Conservation (phyloP, 2,888 invertebrate genomes). For the Neoscelio sp. region DNA sequence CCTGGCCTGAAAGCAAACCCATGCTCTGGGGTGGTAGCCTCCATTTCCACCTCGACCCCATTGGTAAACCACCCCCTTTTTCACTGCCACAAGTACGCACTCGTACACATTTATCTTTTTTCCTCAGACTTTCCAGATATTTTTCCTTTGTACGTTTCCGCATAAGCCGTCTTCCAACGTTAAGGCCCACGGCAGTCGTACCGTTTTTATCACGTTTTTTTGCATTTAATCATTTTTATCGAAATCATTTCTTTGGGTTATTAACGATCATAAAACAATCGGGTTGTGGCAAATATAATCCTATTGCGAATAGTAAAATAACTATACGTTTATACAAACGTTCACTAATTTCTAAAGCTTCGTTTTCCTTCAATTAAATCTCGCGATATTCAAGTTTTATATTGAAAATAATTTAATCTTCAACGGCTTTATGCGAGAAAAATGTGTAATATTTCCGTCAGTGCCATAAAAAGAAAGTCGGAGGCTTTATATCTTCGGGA, state of each 20-base stretch:
- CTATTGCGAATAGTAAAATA: no score
- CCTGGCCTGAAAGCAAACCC: conserved; percentile 76
- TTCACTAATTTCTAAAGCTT: no score
- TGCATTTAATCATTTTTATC: neutral
- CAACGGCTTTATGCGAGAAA: neutral
- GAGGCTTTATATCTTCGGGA: conserved; percentile 9
- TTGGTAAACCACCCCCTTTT: conserved; percentile 61
- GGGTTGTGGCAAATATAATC: no score
- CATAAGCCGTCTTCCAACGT: conserved; percentile 12
- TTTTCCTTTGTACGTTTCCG: conserved; percentile 31
- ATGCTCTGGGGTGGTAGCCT: conserved; percentile 72
- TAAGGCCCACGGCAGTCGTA: neutral
- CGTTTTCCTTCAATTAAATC: no score
- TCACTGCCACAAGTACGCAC: conserved; percentile 56
- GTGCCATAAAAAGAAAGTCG: neutral
- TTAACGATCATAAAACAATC: no score
- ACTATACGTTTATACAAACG: no score
- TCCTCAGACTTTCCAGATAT: conserved; percentile 29
- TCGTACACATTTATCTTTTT: conserved; percentile 57
- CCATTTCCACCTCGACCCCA: conserved; percentile 66
- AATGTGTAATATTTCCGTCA: conserved; percentile 10
- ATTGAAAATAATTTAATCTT: conserved; percentile 4
- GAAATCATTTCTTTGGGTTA: no score
- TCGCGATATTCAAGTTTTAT: no score
- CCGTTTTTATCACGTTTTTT: conserved; percentile 4